Conservation (phyloP, 2,113 vertebrate genomes). For the Sitta europaea region DNA sequence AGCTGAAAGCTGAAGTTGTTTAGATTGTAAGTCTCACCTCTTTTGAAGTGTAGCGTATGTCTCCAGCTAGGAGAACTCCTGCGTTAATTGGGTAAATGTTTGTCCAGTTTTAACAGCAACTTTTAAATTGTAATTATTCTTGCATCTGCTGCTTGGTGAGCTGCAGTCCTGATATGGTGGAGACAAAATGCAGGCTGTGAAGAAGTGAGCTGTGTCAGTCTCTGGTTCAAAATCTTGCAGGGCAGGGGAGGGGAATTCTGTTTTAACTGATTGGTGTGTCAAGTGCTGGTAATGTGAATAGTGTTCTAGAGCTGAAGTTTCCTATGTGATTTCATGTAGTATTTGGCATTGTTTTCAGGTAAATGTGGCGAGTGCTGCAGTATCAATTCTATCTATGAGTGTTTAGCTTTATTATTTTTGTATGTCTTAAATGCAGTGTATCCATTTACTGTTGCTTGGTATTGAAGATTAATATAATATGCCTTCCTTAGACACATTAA, state of each 20-base stretch:
- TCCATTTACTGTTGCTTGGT: neutral
- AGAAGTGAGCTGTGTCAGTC: neutral
- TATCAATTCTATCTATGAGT: neutral
- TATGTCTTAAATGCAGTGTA: neutral
- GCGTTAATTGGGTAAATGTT: neutral
- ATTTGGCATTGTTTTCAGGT: neutral
- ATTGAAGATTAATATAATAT: neutral
- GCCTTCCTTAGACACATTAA: constrained; percentile 87
- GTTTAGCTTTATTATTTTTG: neutral
- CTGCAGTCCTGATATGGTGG: neutral
- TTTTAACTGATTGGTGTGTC: neutral
- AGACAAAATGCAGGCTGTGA: neutral
- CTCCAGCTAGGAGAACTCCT: neutral
- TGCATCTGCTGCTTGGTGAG: neutral
- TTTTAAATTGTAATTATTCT: neutral
- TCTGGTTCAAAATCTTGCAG: neutral
- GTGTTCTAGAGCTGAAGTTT: neutral
- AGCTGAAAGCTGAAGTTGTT: constrained; percentile 28
- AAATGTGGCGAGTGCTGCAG: neutral
- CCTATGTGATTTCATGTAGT: neutral
- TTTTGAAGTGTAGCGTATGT: neutral
- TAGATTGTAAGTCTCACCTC: neutral
- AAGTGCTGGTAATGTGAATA: neutral
- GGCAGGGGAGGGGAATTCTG: accelerated
- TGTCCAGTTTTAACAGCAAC: neutral